These are phyloP conservation scores for Philereme transversata DNA, from an alignment of 2,888 invertebrate genomes.

Conservation along the genomic window DNA sequence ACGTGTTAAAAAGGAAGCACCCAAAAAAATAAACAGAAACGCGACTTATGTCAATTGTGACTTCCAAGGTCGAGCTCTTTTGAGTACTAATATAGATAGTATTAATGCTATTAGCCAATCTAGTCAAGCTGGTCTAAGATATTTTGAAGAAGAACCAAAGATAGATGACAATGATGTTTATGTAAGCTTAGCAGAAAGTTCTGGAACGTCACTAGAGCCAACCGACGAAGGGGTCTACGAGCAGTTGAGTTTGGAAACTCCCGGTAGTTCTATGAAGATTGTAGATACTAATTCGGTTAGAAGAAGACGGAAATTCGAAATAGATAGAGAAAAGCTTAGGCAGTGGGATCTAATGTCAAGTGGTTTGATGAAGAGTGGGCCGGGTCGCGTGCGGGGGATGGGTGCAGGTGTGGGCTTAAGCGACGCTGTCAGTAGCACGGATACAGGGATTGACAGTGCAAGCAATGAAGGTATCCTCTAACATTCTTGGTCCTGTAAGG, in stretches of 20 bases:
- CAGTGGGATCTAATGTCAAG: conserved; percentile 96
- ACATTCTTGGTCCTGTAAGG: conserved; percentile 74
- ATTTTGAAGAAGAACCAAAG: conserved; percentile 58
- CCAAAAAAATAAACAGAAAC: conserved; percentile 85
- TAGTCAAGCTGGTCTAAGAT: conserved; percentile 30
- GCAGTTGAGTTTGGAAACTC: conserved; percentile 74
- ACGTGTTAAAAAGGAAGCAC: conserved; percentile 63
- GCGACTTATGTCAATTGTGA: conserved; percentile 92
- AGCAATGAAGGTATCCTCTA: conserved; percentile 82
- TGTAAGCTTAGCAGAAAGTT: conserved; percentile 74
- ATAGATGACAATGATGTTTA: conserved; percentile 80
- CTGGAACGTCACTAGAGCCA: conserved; percentile 51
- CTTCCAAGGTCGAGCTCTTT: conserved; percentile 77
- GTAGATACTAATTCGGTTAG: conserved; percentile 32
- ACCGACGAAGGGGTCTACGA: conserved; percentile 84
- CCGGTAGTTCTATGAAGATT: conserved; percentile 45
- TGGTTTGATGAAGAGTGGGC: conserved; percentile 85
- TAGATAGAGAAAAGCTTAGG: conserved; percentile 93
- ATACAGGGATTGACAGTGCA: conserved; percentile 75
- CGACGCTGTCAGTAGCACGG: conserved; percentile 68
- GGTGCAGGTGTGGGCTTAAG: conserved; percentile 64
- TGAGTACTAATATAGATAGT: conserved; percentile 53
- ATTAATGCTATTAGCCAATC: conserved; percentile 46
- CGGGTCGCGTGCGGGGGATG: conserved; percentile 69
- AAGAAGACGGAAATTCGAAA: conserved; percentile 82